Base-by-base conservation (phyloP, 2,888 invertebrate species). In the Metacarcinus magister region DNA sequence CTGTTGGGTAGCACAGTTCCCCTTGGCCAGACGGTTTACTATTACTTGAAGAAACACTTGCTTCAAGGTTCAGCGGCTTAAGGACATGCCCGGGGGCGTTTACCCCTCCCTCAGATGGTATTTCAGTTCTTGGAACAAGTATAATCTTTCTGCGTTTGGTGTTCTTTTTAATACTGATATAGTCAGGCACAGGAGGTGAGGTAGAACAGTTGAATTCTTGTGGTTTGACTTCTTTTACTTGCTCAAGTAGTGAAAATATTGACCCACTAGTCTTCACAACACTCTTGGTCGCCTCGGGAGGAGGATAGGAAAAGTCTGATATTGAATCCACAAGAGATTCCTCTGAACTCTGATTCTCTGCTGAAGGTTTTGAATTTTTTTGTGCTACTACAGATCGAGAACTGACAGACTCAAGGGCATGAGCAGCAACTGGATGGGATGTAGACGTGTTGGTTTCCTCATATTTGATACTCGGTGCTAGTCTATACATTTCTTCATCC, bases 141-240 rank as follows among this genome's bases (percentile, higher is more conserved):
- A 87, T 96, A 7, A 96, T 96, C 44, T 90, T 96, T 87, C 67
- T 95, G 39, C 67, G 92, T 89, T 96, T 96, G 90, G 87, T 96
- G n/a, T 54, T 54, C n/a, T 87, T 28, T 43, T 96, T 92, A 7
- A 96, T 93, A n/a, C 43, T 93, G 13, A 39, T 39, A 28, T 96
- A 96, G n/a, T 94, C 60, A 46, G 92, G 43, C 43, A 60, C 28
- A 46, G n/a, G 44, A 43, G 60, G 46, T 8, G 94, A n/a, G 48
- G 28, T 19, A 43, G 89, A n/a, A n/a, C 28, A 67, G 7, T 67
- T 46, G 28, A 39, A 0, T 54, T 60, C 39, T 60, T 44, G 67
- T 28, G 93, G 23, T 44, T 95, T 94, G n/a, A 95, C 93, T 67
- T 93, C 75, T 44, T 94, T 67, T 67, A 67, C 90, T 82, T 91